Conservation (phyloP, 2,113 vertebrate genomes). For the Lophura nycthemera region DNA sequence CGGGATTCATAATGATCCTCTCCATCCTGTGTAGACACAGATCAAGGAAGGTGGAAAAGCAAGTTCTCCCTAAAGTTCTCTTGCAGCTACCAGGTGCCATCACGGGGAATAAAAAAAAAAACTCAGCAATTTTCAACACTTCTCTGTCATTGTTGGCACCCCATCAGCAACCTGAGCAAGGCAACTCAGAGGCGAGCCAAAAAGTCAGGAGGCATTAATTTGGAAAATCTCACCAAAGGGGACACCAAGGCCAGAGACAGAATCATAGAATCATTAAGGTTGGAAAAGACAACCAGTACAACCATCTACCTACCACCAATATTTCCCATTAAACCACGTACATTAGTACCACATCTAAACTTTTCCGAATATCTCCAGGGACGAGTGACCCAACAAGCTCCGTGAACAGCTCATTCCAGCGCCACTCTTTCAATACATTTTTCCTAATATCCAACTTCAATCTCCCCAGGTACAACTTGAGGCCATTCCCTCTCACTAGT, state of each 20-base stretch:
- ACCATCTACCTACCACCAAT: no score
- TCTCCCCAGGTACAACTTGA: no score
- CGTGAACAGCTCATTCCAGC: no score
- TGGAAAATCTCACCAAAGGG: not conserved
- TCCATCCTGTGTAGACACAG: not conserved
- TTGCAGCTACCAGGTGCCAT: not conserved
- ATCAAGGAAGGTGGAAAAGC: not conserved
- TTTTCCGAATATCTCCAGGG: no score
- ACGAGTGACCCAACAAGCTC: no score
- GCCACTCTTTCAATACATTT: no score
- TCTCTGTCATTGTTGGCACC: not conserved
- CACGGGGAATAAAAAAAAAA: not conserved
- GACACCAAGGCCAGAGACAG: not conserved
- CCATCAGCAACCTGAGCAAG: not conserved
- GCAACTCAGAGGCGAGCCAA: fast-evolving
- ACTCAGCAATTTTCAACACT: not conserved
- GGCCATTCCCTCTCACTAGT: no score
- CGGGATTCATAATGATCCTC: fast-evolving
- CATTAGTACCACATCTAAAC: no score
- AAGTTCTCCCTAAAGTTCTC: not conserved
- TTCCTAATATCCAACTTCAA: no score
- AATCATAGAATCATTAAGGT: no score
- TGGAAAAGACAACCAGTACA: no score
- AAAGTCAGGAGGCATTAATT: not conserved
- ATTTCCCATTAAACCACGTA: no score